Conservation (phyloP, 2,888 invertebrate species). For the Tipula helvola region DNA sequence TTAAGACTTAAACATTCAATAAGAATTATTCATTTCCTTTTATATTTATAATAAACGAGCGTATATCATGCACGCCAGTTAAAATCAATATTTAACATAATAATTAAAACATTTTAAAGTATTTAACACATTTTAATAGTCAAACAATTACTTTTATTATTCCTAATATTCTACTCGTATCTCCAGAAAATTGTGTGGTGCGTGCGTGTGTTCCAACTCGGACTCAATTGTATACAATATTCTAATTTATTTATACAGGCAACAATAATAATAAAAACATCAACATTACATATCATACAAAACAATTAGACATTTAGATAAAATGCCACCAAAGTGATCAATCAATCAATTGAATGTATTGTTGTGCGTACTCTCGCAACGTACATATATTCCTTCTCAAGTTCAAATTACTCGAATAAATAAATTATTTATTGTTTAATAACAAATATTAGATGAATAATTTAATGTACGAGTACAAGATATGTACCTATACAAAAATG, state of each 20-base stretch:
- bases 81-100: background rate
- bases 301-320: background rate
- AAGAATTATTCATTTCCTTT: constrained; percentile 4
- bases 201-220: background rate
- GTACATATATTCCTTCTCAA: background rate
- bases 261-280: background rate
- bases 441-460: background rate
- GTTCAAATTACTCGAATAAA: background rate
- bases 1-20: background rate
- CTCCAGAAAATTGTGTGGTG: background rate
- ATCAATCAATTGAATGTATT: background rate
- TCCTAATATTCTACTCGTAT: background rate
- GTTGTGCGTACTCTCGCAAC: background rate
- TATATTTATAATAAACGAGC: background rate
- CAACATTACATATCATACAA: too few relatives aligned
- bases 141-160: background rate
- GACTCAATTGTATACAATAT: background rate
- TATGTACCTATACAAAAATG: too few relatives aligned
- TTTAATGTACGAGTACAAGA: background rate
- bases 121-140: background rate
- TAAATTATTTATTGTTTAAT: background rate
- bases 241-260: background rate
- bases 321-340: background rate
- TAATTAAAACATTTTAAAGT: background rate
- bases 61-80: background rate